Evolutionary conservation across 2,888 invertebrate species (phyloP), one percentile per base, ranked within the genome.

Genomic region (Seladonia tumulorum): DNA sequence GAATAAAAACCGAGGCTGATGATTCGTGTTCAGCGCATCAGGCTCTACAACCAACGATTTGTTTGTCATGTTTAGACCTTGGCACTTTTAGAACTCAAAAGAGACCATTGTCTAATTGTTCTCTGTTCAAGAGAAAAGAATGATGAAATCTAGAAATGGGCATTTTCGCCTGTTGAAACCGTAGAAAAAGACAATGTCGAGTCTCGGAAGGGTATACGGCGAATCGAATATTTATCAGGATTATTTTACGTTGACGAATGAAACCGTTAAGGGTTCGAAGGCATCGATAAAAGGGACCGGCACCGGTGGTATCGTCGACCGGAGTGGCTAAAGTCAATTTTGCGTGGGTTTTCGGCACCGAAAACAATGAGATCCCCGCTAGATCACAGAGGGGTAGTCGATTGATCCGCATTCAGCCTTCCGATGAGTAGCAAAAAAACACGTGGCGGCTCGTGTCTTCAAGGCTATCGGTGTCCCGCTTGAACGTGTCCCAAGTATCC

Each of bases 401-500:
- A 10, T 12, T 53, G n/a, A 8, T 45, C n/a, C 57, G 53, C 53
- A 39, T 74, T 18, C 47, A 39, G 35, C 39, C 22, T 39, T 39
- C 12, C 68, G 68, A 39, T 68, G 68, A 68, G 68, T 39, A 68
- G 68, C 22, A 68, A 68, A 68, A 66, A 68, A 68, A 68, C 68
- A 68, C 39, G 68, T 68, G 68, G 68, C 35, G 68, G 68, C 35
- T 68, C 39, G 12, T 22, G 22, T 68, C 68, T 39, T 68, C 68
- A 68, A 68, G 68, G 68, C 39, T 68, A n/a, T 39, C 68, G 68
- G 10, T 66, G 66, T 66, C 5, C 22, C 72, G 47, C 72, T 73
- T 47, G 47, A 73, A 39, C 35, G 68, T 68, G 68, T 49, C 25
- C 22, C 29, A 22, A 60, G 29, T 63, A 53, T 68, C 39, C 68